phyloP scores from a whole-genome alignment of 2,888 invertebrate genomes.

The Scaptodrosophila latifasciaeformis region DNA sequence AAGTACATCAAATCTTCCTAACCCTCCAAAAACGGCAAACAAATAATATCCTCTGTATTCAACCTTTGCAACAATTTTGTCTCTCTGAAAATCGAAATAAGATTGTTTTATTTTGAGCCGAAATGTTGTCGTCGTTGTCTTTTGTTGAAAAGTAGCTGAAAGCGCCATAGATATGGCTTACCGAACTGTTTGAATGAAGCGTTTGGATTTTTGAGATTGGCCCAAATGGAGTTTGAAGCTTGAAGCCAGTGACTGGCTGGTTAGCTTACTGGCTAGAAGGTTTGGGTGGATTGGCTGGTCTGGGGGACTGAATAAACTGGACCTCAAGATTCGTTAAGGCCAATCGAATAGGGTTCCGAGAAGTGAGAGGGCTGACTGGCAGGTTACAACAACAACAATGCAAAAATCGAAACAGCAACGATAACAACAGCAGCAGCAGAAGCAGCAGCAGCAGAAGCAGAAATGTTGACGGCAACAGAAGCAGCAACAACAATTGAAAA shows the following conservation, averaged over 20 bases:
- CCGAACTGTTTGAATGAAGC: conserved; percentile 10
- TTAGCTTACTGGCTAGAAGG: conserved; percentile 31
- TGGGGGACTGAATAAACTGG: too few species aligned
- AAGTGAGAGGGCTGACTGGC: background rate
- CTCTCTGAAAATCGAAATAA: too few species aligned
- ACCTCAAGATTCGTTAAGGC: background rate
- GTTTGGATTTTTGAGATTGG: conserved; percentile 29
- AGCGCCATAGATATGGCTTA: background rate
- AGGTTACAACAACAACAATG: background rate
- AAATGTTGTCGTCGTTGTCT: background rate
- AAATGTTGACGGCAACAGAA: conserved; percentile 27
- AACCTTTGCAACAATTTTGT: too few species aligned
- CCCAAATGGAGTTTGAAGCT: conserved; percentile 33
- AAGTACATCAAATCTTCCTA: too few species aligned
- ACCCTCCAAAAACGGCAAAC: too few species aligned
- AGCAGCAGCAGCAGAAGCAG: conserved; percentile 23
- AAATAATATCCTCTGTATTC: too few species aligned
- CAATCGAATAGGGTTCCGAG: conserved; percentile 2
- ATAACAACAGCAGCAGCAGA: conserved; percentile 3
- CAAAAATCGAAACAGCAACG: background rate
- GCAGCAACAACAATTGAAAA: conserved; percentile 46
- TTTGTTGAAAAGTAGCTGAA: conserved; percentile 5
- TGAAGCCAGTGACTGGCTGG: conserved; percentile 17
- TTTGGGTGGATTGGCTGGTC: conserved; percentile 48
- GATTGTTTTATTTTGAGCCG: background rate